Percentiles rank a stretch among this genome's conserved stretches.
These are phyloP conservation scores for Perodicticus potto DNA, from an alignment of 2,797 vertebrate species.

Conservation along the genomic window DNA sequence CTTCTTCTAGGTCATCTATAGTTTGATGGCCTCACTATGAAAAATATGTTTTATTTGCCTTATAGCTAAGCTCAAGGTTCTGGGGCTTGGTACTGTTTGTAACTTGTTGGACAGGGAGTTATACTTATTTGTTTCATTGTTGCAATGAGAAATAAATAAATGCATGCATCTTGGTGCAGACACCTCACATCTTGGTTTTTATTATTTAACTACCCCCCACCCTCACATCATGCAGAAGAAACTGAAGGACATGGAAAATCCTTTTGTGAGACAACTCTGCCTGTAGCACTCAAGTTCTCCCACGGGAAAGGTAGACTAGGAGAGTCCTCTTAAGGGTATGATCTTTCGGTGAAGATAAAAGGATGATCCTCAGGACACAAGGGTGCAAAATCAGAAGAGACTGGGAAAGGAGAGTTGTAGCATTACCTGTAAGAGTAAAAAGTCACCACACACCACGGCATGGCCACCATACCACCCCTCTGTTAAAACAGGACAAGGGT, in stretches of 20 bases:
- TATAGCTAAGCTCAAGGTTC: neutral
- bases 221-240: neutral
- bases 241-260: neutral
- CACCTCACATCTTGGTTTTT: neutral
- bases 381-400: neutral
- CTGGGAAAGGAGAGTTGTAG: neutral
- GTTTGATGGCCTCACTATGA: neutral
- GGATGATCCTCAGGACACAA: neutral
- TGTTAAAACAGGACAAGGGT: neutral
- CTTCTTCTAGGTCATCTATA: neutral
- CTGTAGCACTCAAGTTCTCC: neutral
- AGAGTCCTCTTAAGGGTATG: neutral
- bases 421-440: neutral
- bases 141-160: constrained; percentile 72
- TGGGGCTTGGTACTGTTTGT: constrained; percentile 27
- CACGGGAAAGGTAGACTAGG: neutral
- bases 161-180: neutral
- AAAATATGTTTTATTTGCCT: constrained; percentile 60
- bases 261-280: neutral
- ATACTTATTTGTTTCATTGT: constrained; percentile 40
- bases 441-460: neutral
- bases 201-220: neutral
- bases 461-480: neutral
- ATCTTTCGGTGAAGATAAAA: neutral
- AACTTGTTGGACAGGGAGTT: constrained; percentile 51